These are phyloP conservation scores for Hypena proboscidalis DNA, from an alignment of 2,888 invertebrate species.

Conservation along the genomic window DNA sequence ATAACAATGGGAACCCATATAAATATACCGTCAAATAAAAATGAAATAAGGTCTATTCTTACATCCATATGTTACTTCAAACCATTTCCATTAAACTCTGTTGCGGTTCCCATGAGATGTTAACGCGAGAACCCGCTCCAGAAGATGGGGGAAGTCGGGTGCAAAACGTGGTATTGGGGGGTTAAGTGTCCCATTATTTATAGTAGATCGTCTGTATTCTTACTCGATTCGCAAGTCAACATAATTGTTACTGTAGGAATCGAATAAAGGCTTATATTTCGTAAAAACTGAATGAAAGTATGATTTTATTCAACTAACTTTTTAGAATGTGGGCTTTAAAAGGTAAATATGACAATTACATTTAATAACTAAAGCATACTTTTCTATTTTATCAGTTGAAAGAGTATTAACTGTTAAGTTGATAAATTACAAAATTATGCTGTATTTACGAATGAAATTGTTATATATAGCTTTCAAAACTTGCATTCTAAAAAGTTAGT, in stretches of 20 bases:
- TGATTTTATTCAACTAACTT: no score
- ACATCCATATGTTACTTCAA: neutral
- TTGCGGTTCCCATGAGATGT: conserved; percentile 24
- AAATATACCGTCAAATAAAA: neutral
- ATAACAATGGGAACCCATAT: neutral
- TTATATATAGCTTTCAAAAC: no score
- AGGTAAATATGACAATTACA: no score
- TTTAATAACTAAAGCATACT: no score
- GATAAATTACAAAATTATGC: no score
- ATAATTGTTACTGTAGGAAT: conserved; percentile 1
- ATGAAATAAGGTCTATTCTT: conserved; percentile 4
- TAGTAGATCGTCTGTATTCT: conserved; percentile 3
- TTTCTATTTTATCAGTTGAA: no score
- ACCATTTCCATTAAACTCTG: conserved; percentile 12
- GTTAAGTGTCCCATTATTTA: conserved; percentile 1
- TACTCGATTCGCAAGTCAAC: conserved; percentile 1
- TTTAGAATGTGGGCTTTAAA: no score
- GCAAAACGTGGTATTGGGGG: neutral
- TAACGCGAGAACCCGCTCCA: conserved; percentile 14
- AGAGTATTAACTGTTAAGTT: no score
- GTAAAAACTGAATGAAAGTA: no score
- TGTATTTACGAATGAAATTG: no score
- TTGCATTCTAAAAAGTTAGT: no score
- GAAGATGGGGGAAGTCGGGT: conserved; percentile 4
- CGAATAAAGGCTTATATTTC: neutral